Evolutionary conservation across 2,888 invertebrate species (phyloP).

Genomic region (Sclerodermus sp.): DNA sequence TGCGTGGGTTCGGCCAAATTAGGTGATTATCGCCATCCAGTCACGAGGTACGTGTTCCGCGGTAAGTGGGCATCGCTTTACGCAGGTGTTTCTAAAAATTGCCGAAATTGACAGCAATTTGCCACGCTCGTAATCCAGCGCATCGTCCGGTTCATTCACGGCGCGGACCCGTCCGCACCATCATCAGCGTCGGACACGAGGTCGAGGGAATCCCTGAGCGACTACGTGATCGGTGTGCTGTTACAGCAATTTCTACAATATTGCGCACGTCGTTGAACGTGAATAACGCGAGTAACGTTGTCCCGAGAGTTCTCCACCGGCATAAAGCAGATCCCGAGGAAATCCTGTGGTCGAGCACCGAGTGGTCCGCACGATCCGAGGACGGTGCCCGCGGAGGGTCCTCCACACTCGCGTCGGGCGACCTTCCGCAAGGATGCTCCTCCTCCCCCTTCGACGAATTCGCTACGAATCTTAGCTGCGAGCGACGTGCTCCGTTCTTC

Average conservation of each 20-base stretch:
- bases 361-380: not conserved
- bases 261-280: constrained; percentile 31
- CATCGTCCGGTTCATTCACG: constrained; percentile 31
- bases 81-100: constrained; percentile 20
- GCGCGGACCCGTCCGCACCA: constrained; percentile 17
- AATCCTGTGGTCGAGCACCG: not conserved
- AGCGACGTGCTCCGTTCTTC: too few species aligned
- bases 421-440: too few species aligned
- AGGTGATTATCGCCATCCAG: constrained; percentile 3
- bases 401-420: too few species aligned
- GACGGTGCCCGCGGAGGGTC: too few species aligned
- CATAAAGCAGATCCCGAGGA: constrained; percentile 13
- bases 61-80: constrained; percentile 17
- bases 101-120: constrained; percentile 36
- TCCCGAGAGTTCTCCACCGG: constrained; percentile 17
- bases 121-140: constrained; percentile 30
- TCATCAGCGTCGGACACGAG: constrained; percentile 28
- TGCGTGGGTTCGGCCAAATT: too few species aligned
- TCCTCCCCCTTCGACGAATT: too few species aligned
- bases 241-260: constrained; percentile 41
- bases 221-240: constrained; percentile 38
- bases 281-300: constrained; percentile 34
- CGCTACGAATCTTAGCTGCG: too few species aligned
- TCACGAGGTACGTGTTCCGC: constrained; percentile 8
- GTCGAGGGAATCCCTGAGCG: constrained; percentile 28